phyloP scores from a whole-genome alignment of 2,888 invertebrate species.

The Drosophila birchii region DNA sequence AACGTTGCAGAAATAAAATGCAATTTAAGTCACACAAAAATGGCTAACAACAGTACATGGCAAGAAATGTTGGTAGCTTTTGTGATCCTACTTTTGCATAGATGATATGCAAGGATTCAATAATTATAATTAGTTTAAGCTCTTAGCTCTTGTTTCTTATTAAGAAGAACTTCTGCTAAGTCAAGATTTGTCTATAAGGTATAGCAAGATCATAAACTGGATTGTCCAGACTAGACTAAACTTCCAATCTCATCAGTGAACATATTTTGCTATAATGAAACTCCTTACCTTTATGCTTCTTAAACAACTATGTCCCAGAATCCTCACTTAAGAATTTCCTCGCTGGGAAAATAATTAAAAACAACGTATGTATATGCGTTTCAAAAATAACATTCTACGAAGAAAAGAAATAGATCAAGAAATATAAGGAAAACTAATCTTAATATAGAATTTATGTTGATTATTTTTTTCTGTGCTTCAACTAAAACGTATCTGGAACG shows the following conservation, averaged over 20 bases:
- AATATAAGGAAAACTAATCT: too few species aligned
- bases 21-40: constrained; percentile 78
- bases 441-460: background rate
- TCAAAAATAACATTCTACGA: background rate
- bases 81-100: background rate
- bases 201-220: background rate
- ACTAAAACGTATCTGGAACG: constrained; percentile 51
- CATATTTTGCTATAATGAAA: background rate
- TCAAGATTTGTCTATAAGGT: too few species aligned
- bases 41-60: constrained; percentile 60
- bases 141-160: too few species aligned
- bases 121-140: too few species aligned
- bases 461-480: constrained; percentile 17
- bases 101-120: too few species aligned
- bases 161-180: too few species aligned
- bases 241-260: background rate
- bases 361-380: background rate
- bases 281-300: too few species aligned
- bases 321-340: background rate
- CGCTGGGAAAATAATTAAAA: background rate
- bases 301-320: background rate
- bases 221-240: background rate
- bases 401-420: background rate
- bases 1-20: constrained; percentile 81
- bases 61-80: constrained; percentile 6